Evolutionary conservation across 2,888 invertebrate species (phyloP).

Genomic region (Caenorhabditis panamensis): DNA sequence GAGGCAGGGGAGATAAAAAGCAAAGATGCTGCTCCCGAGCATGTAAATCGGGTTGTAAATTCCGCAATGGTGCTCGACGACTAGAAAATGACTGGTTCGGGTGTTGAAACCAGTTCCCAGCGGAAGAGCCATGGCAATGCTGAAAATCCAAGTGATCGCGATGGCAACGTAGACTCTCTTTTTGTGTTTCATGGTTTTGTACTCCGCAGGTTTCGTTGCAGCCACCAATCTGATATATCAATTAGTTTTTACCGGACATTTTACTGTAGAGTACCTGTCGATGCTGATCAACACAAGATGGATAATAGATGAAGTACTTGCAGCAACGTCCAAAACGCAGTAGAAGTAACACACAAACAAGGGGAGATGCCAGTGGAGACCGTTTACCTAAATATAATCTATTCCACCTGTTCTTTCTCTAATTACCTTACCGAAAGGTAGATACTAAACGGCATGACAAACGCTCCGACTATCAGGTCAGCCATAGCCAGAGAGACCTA

Average conservation of each 20-base stretch:
- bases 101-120: slow-evolving; percentile 79
- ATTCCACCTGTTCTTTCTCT: too few relatives aligned
- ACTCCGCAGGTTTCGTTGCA: slow-evolving; percentile 81
- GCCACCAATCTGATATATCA: slow-evolving; percentile 76
- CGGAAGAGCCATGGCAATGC: slow-evolving; percentile 77
- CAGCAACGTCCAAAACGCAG: slow-evolving; percentile 79
- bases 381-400: slow-evolving; percentile 77
- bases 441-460: slow-evolving; percentile 80
- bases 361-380: slow-evolving; percentile 80
- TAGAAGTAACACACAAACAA: slow-evolving; percentile 79
- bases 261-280: slow-evolving; percentile 72
- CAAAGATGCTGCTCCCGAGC: slow-evolving; percentile 80
- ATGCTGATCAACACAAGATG: slow-evolving; percentile 81
- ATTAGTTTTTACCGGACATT: background rate
- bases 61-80: slow-evolving; percentile 79
- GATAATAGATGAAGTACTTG: slow-evolving; percentile 81
- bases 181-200: slow-evolving; percentile 80
- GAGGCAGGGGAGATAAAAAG: slow-evolving; percentile 83
- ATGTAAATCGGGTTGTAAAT: slow-evolving; percentile 80
- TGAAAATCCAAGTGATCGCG: slow-evolving; percentile 79
- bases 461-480: slow-evolving; percentile 78
- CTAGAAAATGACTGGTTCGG: slow-evolving; percentile 71
- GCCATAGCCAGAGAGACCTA: slow-evolving; percentile 79
- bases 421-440: slow-evolving; percentile 78
- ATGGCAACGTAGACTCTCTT: slow-evolving; percentile 80